Conservation (phyloP, 2,888 invertebrate species). For the Drosophila incognita region DNA sequence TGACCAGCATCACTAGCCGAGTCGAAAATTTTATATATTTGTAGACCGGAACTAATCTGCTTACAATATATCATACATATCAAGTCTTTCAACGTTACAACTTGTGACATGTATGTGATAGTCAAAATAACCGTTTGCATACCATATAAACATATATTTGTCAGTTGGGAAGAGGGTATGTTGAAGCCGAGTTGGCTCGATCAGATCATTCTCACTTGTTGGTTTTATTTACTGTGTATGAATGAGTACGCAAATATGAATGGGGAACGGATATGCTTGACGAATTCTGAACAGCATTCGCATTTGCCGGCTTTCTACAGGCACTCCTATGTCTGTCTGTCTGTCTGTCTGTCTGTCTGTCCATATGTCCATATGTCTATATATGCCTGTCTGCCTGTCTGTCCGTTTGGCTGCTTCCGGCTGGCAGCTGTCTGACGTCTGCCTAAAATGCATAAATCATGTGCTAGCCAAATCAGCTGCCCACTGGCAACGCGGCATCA, state of each 20-base stretch:
- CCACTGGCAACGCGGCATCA: constrained; percentile 44
- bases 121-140: neutral
- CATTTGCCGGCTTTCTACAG: constrained; percentile 28
- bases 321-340: constrained; percentile 5
- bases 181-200: too few species aligned
- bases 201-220: neutral
- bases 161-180: too few species aligned
- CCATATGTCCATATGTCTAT: neutral
- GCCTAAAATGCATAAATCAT: constrained; percentile 34
- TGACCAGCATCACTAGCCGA: neutral
- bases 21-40: neutral
- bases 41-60: neutral
- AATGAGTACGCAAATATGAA: constrained; percentile 9
- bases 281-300: constrained; percentile 16
- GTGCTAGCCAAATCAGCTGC: constrained; percentile 30
- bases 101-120: neutral
- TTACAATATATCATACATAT: neutral
- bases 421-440: constrained; percentile 27
- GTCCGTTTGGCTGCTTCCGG: constrained; percentile 30
- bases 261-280: constrained; percentile 28
- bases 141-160: neutral
- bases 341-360: neutral
- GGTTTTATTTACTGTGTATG: neutral
- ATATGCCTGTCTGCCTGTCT: neutral
- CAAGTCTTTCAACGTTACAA: neutral